These are phyloP conservation scores for Ophion ventricosus DNA, from an alignment of 2,888 invertebrate species.

Conservation along the genomic window DNA sequence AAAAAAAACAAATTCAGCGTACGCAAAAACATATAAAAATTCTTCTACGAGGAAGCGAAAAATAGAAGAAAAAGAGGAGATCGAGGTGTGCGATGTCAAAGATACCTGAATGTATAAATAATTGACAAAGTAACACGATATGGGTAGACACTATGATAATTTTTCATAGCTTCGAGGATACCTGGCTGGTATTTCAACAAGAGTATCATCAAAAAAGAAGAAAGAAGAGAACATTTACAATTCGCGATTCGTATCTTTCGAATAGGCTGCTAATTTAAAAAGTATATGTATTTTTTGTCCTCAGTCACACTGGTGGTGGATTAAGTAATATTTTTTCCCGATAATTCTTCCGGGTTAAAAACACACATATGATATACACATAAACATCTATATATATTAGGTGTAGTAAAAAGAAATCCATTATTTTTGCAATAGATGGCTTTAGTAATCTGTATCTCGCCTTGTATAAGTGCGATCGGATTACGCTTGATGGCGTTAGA, in stretches of 20 bases:
- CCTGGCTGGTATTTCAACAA: slow-evolving; percentile 4
- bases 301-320: not conserved
- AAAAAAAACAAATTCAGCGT: not conserved
- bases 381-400: no score
- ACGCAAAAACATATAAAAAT: not conserved
- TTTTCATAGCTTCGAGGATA: not conserved
- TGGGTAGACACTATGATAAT: not conserved
- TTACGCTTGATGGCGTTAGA: no score
- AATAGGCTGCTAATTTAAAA: slow-evolving; percentile 5
- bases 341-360: not conserved
- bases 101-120: slow-evolving; percentile 6
- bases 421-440: no score
- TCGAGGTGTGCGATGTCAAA: not conserved
- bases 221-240: not conserved
- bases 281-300: not conserved
- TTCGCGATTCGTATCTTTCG: not conserved
- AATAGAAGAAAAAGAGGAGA: not conserved
- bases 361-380: not conserved
- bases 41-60: not conserved
- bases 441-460: no score
- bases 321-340: not conserved
- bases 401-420: no score
- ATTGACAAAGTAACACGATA: not conserved
- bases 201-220: not conserved
- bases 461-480: no score